Evolutionary conservation across 2,113 vertebrate species (phyloP).

Genomic region (Tamias sibiricus): DNA sequence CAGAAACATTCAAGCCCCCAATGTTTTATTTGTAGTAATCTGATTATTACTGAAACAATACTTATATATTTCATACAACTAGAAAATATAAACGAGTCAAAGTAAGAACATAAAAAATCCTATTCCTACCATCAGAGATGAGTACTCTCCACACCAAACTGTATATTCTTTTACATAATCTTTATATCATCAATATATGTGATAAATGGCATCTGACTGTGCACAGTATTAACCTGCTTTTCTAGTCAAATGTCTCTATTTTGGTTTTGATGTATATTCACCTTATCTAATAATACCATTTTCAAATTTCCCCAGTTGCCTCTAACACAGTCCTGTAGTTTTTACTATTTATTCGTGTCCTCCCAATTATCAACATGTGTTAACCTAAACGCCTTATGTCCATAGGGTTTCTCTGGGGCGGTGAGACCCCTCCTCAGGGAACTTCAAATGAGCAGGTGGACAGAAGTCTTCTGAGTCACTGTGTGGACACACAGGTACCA

Average conservation of each 20-base stretch:
- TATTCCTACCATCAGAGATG: not conserved
- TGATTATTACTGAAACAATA: not conserved
- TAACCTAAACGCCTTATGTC: not conserved
- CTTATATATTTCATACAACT: not conserved
- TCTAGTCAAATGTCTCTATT: not conserved
- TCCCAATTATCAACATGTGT: not conserved
- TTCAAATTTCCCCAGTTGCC: conserved; percentile 18
- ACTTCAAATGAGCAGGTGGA: not conserved
- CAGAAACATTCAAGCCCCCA: not conserved
- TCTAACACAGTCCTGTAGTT: not conserved
- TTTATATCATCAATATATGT: not conserved
- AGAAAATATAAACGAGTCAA: not conserved
- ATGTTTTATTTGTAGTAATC: not conserved
- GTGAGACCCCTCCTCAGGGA: not conserved
- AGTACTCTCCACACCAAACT: not conserved
- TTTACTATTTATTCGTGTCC: not conserved
- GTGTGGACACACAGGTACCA: not conserved
- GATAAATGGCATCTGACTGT: not conserved
- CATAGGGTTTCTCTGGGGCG: conserved; percentile 10
- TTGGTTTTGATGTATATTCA: conserved; percentile 27
- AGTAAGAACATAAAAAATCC: not conserved
- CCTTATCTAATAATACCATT: not conserved
- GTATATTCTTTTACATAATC: not conserved
- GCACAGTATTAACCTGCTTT: not conserved
- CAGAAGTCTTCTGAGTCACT: not conserved